Percentiles rank a stretch among this genome's conserved stretches.
These are phyloP conservation scores for Yponomeuta evonymella DNA, from an alignment of 2,888 invertebrate genomes.

Conservation along the genomic window DNA sequence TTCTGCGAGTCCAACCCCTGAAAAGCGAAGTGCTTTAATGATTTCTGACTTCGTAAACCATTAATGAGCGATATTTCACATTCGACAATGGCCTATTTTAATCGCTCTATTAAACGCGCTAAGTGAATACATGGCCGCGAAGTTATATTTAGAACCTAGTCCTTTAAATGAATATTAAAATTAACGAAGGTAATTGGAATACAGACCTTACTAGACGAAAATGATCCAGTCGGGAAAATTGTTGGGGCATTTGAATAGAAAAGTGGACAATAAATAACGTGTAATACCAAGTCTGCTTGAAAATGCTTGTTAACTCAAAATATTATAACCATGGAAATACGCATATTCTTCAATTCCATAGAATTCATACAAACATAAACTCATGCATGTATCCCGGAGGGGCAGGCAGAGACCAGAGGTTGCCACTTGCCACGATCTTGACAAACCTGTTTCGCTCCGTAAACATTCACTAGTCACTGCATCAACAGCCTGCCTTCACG, in stretches of 20 bases:
- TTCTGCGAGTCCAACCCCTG: not conserved
- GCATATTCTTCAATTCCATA: too few relatives aligned
- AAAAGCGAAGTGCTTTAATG: conserved; percentile 23
- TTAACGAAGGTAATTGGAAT: not conserved
- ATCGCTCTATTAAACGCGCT: conserved; percentile 4
- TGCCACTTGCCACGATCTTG: too few relatives aligned
- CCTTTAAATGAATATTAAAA: not conserved
- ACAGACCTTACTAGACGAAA: not conserved
- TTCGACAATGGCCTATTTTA: not conserved
- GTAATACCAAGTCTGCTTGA: too few relatives aligned
- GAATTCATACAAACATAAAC: too few relatives aligned
- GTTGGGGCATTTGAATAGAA: not conserved
- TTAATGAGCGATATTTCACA: conserved; percentile 8
- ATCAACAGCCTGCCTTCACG: too few relatives aligned
- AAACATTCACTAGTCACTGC: too few relatives aligned
- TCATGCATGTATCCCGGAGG: too few relatives aligned
- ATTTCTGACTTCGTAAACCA: conserved; percentile 29
- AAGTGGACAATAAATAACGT: not conserved
- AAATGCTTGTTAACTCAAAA: too few relatives aligned
- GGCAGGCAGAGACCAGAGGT: too few relatives aligned
- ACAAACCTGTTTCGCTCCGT: too few relatives aligned
- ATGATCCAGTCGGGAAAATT: not conserved
- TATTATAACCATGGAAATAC: too few relatives aligned
- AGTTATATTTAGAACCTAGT: not conserved
- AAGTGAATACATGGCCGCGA: conserved; percentile 2